Base-by-base conservation (phyloP, 2,888 invertebrate genomes). In the Drosophila quasianomalipes region DNA sequence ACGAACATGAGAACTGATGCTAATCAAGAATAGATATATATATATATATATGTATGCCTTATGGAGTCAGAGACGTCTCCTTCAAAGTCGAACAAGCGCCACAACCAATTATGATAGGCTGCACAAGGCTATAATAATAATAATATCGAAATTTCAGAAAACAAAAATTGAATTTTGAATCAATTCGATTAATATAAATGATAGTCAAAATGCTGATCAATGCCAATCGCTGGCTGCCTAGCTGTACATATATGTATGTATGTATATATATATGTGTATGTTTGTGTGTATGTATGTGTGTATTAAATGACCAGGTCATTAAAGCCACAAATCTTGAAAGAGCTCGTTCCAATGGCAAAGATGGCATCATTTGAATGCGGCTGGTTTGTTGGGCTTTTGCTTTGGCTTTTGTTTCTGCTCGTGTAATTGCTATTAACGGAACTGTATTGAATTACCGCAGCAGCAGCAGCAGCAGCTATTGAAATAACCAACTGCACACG, bases 381-480 rank as follows among this genome's bases (percentile, higher is more conserved):
- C 9, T 59, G 49, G 31, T 55, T 30, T 33, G 16, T 14, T 51
- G 55, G 16, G 22, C 19, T 39, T 53, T 44, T 52, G 39, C 49
- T 44, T 62, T 62, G 39, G 35, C 47, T 65, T 61, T 66, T 51
- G 51, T 67, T 62, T 51, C 52, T 55, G 66, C 30, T 26, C 39
- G 44, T 57, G 65, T 67, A 68, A 70, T 70, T 77, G 60, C 70
- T 81, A 79, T 79, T 79, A 79, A 77, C 77, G 73, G 44, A 57
- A 65, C 28, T 49, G 64, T 73, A 76, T 79, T 70, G 77, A 81
- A 51, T 79, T 76, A 64, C 79, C 35, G 41, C 30, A 37, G 5
- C 44, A 44, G n/a, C 10, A 41, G n/a, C 41, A n/a, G 22, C 14
- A 14, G 14, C 47, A 47, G 16, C 47, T 65, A 69, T 75, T 75